Evolutionary conservation across 2,113 vertebrate genomes (phyloP), one percentile per base, ranked within the genome.

Genomic region (Mesembrinibis cayennensis): DNA sequence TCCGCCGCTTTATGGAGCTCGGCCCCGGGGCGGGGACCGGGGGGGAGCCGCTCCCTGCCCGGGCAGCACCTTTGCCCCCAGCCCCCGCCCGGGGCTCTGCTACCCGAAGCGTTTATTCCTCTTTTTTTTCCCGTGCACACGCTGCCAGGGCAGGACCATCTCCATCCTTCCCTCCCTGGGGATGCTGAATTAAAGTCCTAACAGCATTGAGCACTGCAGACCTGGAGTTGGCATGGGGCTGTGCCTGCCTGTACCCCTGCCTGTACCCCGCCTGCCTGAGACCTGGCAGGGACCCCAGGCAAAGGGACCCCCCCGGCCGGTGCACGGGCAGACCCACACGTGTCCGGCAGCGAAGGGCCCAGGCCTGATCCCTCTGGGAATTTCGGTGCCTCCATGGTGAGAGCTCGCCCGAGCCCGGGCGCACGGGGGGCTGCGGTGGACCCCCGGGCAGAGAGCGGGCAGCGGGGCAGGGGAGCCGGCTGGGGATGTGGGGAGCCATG

Each of bases 341-440:
- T 7, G 22, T n/a, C 66, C 6, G 3, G 66, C 34, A 49, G 21
- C 17, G 6, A 27, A n/a, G 59, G 56, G 25, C 6, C 25, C 14
- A 2, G 10, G 78, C 32, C 27, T 67, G n/a, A 8, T 56, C 22
- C 23, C 30, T 13, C 53, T 1, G 14, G 44, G 42, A 59, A 47
- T 77, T 77, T 59, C 1, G 19, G 42, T 47, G 50, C 50, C 36
- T 53, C 14, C 6, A 34, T 1, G 67, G 27, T 7, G 25, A 10
- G 44, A 58, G 12, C 32, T 32, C 10, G 10, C n/a, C n/a, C 3
- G 9, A 78, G n/a, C 21, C n/a, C 20, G 26, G 40, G 32, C 0
- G 1, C n/a, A 5, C 8, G 8, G 13, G 49, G 34, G 38, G 42
- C 15, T 9, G 30, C 7, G 32, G 59, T 1, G 4, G 22, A 3